These are phyloP conservation scores for Margarornis squamiger DNA, from an alignment of 2,797 vertebrate species.

Conservation along the genomic window DNA sequence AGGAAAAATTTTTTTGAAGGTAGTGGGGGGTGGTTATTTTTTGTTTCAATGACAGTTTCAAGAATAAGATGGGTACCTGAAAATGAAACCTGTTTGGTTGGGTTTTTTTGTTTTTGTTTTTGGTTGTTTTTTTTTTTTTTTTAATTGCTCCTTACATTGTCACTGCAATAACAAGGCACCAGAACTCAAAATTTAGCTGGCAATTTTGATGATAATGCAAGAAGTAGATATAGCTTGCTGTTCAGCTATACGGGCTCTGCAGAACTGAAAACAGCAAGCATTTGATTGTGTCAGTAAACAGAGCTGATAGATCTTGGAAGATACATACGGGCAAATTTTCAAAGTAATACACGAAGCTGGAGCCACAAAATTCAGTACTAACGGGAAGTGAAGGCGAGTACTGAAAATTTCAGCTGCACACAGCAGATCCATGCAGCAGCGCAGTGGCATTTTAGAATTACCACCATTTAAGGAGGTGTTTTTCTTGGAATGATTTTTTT, in stretches of 20 bases:
- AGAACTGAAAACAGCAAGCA: slow-evolving; percentile 31
- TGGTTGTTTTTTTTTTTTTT: background rate
- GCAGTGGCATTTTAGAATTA: background rate
- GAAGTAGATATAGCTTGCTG: slow-evolving; percentile 43
- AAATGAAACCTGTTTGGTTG: background rate
- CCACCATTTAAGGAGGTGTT: background rate
- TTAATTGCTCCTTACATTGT: slow-evolving; percentile 12
- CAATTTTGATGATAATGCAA: slow-evolving; percentile 62
- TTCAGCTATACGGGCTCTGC: slow-evolving; percentile 38
- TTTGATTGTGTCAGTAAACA: slow-evolving; percentile 54
- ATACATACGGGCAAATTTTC: slow-evolving; percentile 8
- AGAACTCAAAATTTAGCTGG: slow-evolving; percentile 57
- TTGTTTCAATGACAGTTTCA: slow-evolving; percentile 1
- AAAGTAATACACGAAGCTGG: background rate
- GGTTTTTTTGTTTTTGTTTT: background rate
- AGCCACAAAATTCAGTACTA: background rate
- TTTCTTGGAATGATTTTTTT: background rate
- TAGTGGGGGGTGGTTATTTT: background rate
- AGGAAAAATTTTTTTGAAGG: background rate
- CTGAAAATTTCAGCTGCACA: background rate
- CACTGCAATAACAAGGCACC: slow-evolving; percentile 41
- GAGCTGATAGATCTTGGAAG: slow-evolving; percentile 53
- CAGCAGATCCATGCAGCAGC: background rate
- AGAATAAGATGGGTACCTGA: background rate
- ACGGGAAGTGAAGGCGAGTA: background rate